Percentiles rank a stretch among this genome's conserved stretches.
phyloP scores from a whole-genome alignment of 2,113 vertebrate species.

The Neoarius graeffei region DNA sequence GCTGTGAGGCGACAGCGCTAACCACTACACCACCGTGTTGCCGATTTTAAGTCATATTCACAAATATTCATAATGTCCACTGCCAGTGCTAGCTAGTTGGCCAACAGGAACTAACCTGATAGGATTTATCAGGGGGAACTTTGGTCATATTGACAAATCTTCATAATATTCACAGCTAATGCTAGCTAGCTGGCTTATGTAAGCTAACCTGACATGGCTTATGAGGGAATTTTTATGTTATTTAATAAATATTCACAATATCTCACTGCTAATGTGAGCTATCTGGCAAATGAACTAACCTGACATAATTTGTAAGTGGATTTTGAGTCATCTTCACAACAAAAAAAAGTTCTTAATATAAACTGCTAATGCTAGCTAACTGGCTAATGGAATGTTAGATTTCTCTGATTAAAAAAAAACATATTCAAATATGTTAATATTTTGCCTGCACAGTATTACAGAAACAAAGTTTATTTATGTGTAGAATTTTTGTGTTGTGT shows the following conservation, averaged over 20 bases:
- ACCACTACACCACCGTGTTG: no score
- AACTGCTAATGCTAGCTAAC: neutral
- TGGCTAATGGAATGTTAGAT: neutral
- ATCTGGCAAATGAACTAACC: neutral
- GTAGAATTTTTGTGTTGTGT: neutral
- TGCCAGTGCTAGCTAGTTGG: neutral
- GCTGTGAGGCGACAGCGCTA: no score
- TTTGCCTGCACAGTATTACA: neutral
- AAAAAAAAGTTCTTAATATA: no score
- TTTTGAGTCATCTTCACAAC: neutral
- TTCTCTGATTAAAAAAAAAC: neutral
- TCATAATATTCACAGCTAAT: no score
- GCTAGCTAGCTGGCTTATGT: no score
- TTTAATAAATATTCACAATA: neutral
- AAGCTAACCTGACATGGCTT: neutral
- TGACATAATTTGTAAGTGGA: neutral
- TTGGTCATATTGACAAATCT: neutral
- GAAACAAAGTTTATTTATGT: neutral
- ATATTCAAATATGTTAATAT: neutral
- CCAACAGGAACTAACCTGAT: neutral
- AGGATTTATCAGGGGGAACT: neutral
- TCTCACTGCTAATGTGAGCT: neutral
- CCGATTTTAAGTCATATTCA: neutral
- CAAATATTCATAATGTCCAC: neutral
- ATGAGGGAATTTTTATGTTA: neutral